phyloP scores from a whole-genome alignment of 30 jellyfish, hydroid and myxozoan genomes.

The Aurelia aurita region DNA sequence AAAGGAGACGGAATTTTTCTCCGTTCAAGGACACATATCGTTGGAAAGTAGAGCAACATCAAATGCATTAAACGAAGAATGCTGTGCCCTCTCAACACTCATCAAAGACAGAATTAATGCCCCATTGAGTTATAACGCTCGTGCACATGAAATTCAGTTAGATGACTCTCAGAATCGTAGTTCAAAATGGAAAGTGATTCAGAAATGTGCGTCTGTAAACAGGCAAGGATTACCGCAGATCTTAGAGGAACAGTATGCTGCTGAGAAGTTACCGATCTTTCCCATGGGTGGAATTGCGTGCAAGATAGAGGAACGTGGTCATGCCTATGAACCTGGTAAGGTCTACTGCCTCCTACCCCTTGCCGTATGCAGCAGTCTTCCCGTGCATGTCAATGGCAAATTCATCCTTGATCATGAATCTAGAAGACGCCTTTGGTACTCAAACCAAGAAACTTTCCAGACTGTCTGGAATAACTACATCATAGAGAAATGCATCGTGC shows the following conservation, averaged over 20 bases:
- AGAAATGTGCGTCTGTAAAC: conserved; percentile 40
- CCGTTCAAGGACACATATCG: too few relatives aligned
- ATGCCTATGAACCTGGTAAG: background rate
- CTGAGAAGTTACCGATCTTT: conserved; percentile 19
- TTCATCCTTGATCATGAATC: conserved; percentile 85
- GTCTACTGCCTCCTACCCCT: conserved; percentile 84
- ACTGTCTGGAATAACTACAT: conserved; percentile 67
- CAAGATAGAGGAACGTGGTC: background rate
- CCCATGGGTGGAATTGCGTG: conserved; percentile 86
- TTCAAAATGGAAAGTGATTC: conserved; percentile 28
- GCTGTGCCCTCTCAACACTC: background rate
- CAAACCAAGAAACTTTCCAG: conserved; percentile 44
- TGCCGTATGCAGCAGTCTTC: conserved; percentile 49
- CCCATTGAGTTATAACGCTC: background rate
- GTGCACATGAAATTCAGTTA: background rate
- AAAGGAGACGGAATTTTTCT: too few relatives aligned
- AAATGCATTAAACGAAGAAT: background rate
- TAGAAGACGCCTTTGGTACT: conserved; percentile 64
- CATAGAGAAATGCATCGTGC: conserved; percentile 63
- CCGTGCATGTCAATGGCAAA: conserved; percentile 71
- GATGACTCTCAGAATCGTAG: background rate
- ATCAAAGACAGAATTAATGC: background rate
- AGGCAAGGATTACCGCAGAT: conserved; percentile 19
- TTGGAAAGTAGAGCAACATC: too few relatives aligned
- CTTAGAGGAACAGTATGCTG: conserved; percentile 17